These are phyloP conservation scores for Actinia equina DNA, from an alignment of 64 coral and sea anemone genomes.

Conservation along the genomic window DNA sequence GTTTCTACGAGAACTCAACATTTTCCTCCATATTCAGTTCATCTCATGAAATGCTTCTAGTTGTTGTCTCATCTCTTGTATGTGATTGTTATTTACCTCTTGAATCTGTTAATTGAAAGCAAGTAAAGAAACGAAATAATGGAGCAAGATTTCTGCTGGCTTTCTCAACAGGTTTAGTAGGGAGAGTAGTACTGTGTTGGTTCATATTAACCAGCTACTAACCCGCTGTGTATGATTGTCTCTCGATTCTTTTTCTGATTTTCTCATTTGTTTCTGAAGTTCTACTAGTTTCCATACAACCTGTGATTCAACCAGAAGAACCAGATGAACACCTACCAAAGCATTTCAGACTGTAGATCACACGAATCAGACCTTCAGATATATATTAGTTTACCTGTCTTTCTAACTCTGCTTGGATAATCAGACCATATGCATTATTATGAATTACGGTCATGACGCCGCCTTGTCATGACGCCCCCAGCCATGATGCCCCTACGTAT, in stretches of 20 bases:
- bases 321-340: background rate
- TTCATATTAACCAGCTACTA: background rate
- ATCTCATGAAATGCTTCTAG: constrained; percentile 83
- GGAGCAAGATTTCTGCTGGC: background rate
- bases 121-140: background rate
- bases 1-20: background rate
- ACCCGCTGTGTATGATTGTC: constrained; percentile 83
- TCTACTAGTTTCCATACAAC: constrained; percentile 61
- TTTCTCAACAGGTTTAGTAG: background rate
- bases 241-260: constrained; percentile 64
- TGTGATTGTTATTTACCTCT: constrained; percentile 74
- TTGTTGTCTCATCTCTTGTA: constrained; percentile 77
- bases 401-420: constrained; percentile 81
- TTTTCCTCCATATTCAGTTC: background rate
- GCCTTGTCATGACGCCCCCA: constrained; percentile 60
- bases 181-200: too few species aligned
- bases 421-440: too few species aligned
- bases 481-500: too few species aligned
- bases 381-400: constrained; percentile 50
- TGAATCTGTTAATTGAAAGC: constrained; percentile 43
- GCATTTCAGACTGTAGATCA: too few species aligned
- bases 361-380: too few species aligned
- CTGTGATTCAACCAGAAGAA: constrained; percentile 1
- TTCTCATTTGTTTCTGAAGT: constrained; percentile 70
- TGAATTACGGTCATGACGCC: too few species aligned